A percentile compares a stretch with the other conserved stretches of the same genome.
Conservation (phyloP, 2,797 vertebrate genomes). For the Odontamblyopus lacepedii region DNA sequence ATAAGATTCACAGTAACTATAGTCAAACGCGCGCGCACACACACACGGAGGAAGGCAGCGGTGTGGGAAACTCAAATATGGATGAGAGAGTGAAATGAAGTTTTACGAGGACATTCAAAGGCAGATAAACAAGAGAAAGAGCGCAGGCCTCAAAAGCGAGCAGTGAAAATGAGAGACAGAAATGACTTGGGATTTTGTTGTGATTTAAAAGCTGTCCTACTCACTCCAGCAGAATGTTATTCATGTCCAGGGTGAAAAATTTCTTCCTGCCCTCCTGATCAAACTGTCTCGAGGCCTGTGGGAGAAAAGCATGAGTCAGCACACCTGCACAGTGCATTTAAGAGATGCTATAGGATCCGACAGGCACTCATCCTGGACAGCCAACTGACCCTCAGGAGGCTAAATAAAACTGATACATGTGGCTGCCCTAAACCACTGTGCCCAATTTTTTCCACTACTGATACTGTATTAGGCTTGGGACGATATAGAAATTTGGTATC, state of each 20-base stretch:
- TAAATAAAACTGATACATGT: conserved; percentile 8
- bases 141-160: conserved; percentile 41
- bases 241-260: conserved; percentile 99
- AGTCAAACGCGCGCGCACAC: neutral
- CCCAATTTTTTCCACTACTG: neutral
- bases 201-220: conserved; percentile 69
- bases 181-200: conserved; percentile 25
- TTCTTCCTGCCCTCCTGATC: conserved; percentile 98
- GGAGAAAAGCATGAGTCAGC: conserved; percentile 60
- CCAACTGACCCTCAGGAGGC: neutral
- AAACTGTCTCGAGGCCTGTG: conserved; percentile 93
- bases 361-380: conserved; percentile 9
- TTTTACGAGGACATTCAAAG: conserved; percentile 34
- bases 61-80: conserved; percentile 14
- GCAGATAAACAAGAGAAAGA: conserved; percentile 27
- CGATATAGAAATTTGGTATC: too few relatives aligned
- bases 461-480: too few relatives aligned
- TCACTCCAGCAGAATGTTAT: conserved; percentile 99
- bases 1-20: neutral
- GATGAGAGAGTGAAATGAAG: conserved; percentile 26
- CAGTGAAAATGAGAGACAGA: conserved; percentile 29
- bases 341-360: conserved; percentile 1
- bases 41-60: neutral
- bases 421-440: neutral
- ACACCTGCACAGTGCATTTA: conserved; percentile 32